Percentiles rank a stretch among this genome's conserved stretches.
Evolutionary conservation across 2,113 vertebrate genomes (phyloP).

Genomic region (Lepus americanus): DNA sequence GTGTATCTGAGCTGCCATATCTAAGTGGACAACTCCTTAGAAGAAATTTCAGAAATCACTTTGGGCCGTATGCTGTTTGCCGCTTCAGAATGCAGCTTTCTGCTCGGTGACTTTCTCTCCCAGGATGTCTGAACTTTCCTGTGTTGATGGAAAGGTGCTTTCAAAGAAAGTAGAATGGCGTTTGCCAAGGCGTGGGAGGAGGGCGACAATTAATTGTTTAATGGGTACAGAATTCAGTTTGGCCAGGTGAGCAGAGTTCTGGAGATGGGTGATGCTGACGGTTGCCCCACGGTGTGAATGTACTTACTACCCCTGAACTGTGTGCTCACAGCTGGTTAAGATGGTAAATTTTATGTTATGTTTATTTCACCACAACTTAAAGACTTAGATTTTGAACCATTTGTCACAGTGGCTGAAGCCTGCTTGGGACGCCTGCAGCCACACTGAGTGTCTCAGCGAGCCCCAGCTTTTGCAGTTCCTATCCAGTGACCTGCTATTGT

Average conservation of each 20-base stretch:
- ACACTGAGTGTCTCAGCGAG: neutral
- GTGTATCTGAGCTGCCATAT: neutral
- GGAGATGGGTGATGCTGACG: neutral
- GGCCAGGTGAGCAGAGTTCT: neutral
- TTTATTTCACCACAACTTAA: neutral
- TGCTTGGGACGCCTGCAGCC: too few species aligned
- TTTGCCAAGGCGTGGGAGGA: neutral
- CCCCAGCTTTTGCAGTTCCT: neutral
- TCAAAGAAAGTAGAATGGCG: neutral
- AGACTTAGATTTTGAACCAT: neutral
- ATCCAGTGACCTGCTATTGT: too few species aligned
- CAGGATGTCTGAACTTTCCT: neutral
- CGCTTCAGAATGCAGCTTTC: neutral
- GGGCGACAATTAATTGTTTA: neutral
- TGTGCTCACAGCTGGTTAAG: neutral
- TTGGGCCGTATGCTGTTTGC: neutral
- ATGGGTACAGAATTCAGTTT: neutral
- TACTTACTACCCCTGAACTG: neutral
- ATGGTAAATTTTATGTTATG: neutral
- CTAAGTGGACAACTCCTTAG: neutral
- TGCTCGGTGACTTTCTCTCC: conserved; percentile 11
- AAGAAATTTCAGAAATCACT: neutral
- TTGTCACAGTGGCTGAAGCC: too few species aligned
- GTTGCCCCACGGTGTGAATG: neutral
- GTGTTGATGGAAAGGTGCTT: neutral